Percentiles rank a stretch among this genome's conserved stretches.
Evolutionary conservation across 2,113 vertebrate species (phyloP).

Genomic region (Lanius collurio): DNA sequence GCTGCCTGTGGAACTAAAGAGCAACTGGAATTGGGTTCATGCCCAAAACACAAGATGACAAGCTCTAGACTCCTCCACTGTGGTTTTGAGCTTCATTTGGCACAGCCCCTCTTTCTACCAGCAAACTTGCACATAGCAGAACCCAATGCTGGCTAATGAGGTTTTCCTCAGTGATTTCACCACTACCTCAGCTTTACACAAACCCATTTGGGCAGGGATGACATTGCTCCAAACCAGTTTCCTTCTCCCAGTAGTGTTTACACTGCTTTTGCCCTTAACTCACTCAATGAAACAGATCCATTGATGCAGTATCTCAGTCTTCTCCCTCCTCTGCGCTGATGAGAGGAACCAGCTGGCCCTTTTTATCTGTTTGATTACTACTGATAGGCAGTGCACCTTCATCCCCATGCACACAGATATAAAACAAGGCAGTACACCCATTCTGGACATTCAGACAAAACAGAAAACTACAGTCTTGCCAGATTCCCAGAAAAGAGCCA

Average conservation of each 20-base stretch:
- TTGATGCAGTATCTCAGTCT: neutral
- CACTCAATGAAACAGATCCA: neutral
- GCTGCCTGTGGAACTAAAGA: conserved; percentile 90
- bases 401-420: rapidly evolving
- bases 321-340: rapidly evolving
- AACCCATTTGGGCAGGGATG: neutral
- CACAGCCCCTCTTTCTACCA: neutral
- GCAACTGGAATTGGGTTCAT: neutral
- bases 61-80: neutral
- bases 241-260: neutral
- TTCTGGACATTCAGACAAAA: neutral
- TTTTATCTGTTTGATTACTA: neutral
- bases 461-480: neutral
- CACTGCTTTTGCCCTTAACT: neutral
- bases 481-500: neutral
- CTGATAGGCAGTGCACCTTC: neutral
- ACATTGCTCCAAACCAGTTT: neutral
- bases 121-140: neutral
- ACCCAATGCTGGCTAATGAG: neutral
- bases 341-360: neutral
- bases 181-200: neutral
- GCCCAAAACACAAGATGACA: neutral
- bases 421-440: neutral
- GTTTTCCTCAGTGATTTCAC: neutral
- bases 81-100: neutral